Base-by-base conservation (phyloP, 2,797 vertebrate genomes). In the Kryptolebias ocellatus region DNA sequence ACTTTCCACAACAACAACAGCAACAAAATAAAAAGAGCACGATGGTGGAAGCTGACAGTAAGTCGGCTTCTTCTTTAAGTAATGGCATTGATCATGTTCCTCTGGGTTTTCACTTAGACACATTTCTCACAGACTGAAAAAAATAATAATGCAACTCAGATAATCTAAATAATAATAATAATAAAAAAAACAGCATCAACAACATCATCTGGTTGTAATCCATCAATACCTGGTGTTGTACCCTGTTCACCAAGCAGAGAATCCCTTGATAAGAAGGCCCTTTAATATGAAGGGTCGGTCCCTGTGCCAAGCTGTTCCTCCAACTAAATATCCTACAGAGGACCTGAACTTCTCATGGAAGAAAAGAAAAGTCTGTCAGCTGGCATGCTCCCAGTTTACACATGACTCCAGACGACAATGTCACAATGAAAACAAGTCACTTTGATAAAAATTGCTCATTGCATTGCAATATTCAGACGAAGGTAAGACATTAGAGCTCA, bases 381-480 rank as follows among this genome's bases (percentile, higher is more conserved):
- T 81, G 84, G 83, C 82, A 55, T 78, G 79, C 72, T 86, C 75
- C 80, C 69, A 71, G 62, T 85, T 91, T 72, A 89, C 81, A 90
- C 84, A 88, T 46, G 72, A 90, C 85, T 90, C 83, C 82, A 79
- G 88, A 92, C 89, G 90, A 89, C 87, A 89, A 89, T 84, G 90
- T 89, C 87, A 92, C 82, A 89, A 88, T 84, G 88, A 91, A 79
- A 90, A 92, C 89, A 91, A 91, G 85, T 90, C 76, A 90, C 87
- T 85, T 83, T 74, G 86, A 90, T 89, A 84, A 79, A 89, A 89
- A 86, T 76, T 92, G 87, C 92, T 90, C 92, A 94, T 92, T 93
- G 92, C 92, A 92, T 93, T 92, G 91, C 90, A 93, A 92, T 91
- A 92, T 92, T 91, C 87, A 91, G 86, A 93, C 85, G 86, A 87